Evolutionary conservation across 2,113 vertebrate genomes (phyloP), one percentile per base, ranked within the genome.

Genomic region (Rissa tridactyla): DNA sequence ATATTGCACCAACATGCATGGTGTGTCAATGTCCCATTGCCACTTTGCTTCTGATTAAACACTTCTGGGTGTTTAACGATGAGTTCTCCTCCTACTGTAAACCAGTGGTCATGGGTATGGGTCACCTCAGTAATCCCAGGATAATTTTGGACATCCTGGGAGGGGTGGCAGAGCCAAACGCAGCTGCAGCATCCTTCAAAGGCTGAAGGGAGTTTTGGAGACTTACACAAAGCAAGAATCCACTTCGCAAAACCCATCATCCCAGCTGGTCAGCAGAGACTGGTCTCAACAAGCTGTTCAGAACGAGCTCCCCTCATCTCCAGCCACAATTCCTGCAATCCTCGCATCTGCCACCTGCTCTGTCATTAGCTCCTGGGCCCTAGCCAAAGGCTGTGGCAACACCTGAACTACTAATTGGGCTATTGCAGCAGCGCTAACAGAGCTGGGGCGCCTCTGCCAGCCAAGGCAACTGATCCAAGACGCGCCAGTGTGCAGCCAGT

Each of bases 401-500:
- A 93, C 96, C 92, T 96, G 88, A 86, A 52, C 87, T 36, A 46
- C 57, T 82, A 62, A 90, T 10, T 49, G 85, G 75, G 83, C 76
- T 71, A 30, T 42, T 83, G 90, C 92, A 91, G 86, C 81, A 65
- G 90, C 0, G 4, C 44, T 15, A 46, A 40, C 32, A 92, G 36
- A 60, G 49, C 36, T 30, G 65, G 83, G 69, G 26, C 0, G 0
- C 21, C 1, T 19, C 61, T 86, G 83, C 57, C 81, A 87, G 86
- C 69, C 40, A 15, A 84, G 38, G 61, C 34, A 52, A 29, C 36
- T 38, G 62, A 38, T 88, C 51, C 40, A 16, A 26, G 55, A 15
- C 2, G 18, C 1, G 0, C n/a, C 40, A 19, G 52, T 0, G 4
- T 29, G 57, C n/a, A 47, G 58, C 55, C 49, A 54, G 29, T 0